These are phyloP conservation scores for Gyrodactylus bullatarudis DNA, from an alignment of 1,140 invertebrate species.

Conservation along the genomic window DNA sequence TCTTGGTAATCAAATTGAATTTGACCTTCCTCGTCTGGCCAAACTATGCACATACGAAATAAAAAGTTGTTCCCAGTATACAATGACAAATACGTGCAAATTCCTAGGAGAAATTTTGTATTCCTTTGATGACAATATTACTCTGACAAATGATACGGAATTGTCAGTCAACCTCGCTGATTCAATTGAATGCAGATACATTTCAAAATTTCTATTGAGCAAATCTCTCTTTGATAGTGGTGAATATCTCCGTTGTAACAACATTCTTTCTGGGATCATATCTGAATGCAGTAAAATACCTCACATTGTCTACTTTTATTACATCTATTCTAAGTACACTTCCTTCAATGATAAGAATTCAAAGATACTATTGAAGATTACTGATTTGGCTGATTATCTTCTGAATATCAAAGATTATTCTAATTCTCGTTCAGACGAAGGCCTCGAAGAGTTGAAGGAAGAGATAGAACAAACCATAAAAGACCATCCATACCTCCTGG, in stretches of 20 bases:
- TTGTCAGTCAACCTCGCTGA: background rate
- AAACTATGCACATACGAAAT: background rate
- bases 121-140: background rate
- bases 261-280: background rate
- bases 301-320: background rate
- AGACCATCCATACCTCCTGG: background rate
- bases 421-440: background rate
- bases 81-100: background rate
- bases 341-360: background rate
- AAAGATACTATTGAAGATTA: background rate
- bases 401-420: background rate
- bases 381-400: background rate
- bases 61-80: background rate
- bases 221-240: background rate
- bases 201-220: background rate
- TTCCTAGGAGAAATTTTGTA: background rate
- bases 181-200: background rate
- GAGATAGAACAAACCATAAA: background rate
- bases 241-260: background rate
- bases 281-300: background rate
- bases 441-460: background rate
- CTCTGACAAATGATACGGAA: background rate
- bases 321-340: background rate
- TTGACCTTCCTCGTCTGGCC: background rate
- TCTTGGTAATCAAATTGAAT: background rate